Conservation (phyloP, 2,888 invertebrate species). For the Andricus quercusramuli region DNA sequence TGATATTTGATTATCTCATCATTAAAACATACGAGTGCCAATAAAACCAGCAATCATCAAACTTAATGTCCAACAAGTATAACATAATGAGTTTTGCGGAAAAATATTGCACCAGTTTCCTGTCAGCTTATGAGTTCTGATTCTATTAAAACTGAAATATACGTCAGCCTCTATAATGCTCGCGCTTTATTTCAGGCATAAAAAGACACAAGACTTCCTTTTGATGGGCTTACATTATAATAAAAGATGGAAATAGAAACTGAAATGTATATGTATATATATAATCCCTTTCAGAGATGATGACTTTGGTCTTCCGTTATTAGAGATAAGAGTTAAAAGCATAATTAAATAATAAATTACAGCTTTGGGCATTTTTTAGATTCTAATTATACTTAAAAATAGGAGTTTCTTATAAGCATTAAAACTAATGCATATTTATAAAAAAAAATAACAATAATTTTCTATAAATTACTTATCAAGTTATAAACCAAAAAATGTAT, state of each 20-base stretch:
- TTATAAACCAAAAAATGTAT: background rate
- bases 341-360: background rate
- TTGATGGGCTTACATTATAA: conserved; percentile 6
- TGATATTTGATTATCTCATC: conserved; percentile 8
- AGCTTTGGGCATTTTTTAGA: background rate
- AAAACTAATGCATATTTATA: no score
- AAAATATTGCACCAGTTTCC: conserved; percentile 27
- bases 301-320: background rate
- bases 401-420: no score
- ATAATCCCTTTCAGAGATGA: background rate
- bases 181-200: background rate
- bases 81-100: conserved; percentile 29
- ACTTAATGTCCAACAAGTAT: conserved; percentile 15
- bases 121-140: conserved; percentile 38
- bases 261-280: background rate
- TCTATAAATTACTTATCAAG: background rate
- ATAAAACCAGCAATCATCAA: conserved; percentile 12
- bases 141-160: conserved; percentile 34
- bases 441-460: no score
- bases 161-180: conserved; percentile 17
- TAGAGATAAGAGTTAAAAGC: background rate
- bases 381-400: background rate
- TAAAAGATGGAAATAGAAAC: background rate
- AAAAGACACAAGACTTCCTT: background rate
- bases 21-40: conserved; percentile 15